Evolutionary conservation across 1,140 invertebrate species (phyloP).

Genomic region (Diuraphis noxia): DNA sequence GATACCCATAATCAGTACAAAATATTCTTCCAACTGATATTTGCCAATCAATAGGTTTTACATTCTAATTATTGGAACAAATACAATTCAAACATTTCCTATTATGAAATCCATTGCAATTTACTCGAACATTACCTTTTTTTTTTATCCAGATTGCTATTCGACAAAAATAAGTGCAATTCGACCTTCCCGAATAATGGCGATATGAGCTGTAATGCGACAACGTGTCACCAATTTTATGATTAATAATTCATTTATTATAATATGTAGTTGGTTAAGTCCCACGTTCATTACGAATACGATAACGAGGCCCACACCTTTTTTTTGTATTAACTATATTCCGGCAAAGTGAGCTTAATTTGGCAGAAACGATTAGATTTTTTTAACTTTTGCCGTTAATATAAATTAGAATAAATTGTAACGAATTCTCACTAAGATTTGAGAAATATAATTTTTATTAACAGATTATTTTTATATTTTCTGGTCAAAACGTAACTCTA

Average conservation of each 20-base stretch:
- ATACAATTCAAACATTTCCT: neutral
- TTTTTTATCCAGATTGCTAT: neutral
- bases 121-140: neutral
- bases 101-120: too few relatives aligned
- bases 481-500: neutral
- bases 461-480: neutral
- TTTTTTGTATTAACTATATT: neutral
- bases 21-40: neutral
- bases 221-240: neutral
- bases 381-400: neutral
- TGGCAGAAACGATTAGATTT: neutral
- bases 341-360: neutral
- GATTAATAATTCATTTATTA: neutral
- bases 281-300: neutral
- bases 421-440: neutral
- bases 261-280: neutral
- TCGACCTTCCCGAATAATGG: neutral
- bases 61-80: neutral
- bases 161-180: neutral
- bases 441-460: too few relatives aligned
- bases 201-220: neutral
- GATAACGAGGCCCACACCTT: neutral
- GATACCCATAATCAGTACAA: neutral
- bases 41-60: neutral
- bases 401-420: neutral